Conservation (phyloP, 1,140 invertebrate species). For the honey bee (Apis mellifera) region DNA sequence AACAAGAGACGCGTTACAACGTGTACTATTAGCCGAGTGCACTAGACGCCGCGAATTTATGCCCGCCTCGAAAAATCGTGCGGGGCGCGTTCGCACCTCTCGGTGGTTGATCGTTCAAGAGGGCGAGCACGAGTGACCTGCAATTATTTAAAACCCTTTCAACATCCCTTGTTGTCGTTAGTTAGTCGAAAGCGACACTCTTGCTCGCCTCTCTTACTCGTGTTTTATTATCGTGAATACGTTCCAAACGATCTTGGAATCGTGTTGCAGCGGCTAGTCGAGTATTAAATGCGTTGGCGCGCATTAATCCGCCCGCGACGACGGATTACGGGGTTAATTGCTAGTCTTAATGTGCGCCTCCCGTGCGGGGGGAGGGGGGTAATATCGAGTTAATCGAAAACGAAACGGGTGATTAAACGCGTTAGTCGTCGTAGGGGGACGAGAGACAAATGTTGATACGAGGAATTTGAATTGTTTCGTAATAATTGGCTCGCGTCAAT, state of each 20-base stretch:
- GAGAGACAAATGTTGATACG: no score
- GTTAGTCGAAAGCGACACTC: neutral
- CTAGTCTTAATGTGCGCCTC: neutral
- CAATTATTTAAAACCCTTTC: slow-evolving; percentile 2
- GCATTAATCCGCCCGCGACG: neutral
- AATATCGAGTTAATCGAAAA: no score
- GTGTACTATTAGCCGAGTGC: slow-evolving; percentile 39
- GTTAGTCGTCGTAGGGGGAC: no score
- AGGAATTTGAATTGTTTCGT: neutral
- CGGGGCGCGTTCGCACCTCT: neutral
- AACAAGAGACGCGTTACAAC: slow-evolving; percentile 30
- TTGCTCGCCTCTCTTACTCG: neutral
- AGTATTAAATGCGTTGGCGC: neutral
- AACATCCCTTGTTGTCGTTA: neutral
- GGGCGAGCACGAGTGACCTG: neutral
- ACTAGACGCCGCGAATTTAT: slow-evolving; percentile 30
- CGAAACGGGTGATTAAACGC: no score
- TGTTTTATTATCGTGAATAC: neutral
- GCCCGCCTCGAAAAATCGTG: slow-evolving; percentile 8
- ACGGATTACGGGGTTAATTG: neutral
- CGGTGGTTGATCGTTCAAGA: neutral
- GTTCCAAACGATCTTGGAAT: neutral
- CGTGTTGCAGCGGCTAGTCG: neutral
- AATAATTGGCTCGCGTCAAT: no score
- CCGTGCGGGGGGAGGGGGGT: no score